phyloP scores from a whole-genome alignment of 2,888 invertebrate genomes.

The Rutpela maculata region DNA sequence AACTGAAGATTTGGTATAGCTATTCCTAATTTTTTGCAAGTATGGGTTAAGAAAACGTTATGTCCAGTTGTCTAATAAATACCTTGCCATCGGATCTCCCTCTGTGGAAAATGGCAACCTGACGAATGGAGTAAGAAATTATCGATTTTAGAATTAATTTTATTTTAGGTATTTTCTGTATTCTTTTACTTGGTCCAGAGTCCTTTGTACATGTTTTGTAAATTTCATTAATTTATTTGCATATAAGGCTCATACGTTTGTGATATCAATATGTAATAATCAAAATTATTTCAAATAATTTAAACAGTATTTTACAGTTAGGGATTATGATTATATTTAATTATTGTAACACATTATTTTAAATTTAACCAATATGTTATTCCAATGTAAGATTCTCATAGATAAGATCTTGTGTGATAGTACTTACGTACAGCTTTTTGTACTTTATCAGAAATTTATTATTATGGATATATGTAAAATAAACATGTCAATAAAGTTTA shows the following conservation, averaged over 20 bases:
- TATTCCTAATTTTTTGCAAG: too few relatives aligned
- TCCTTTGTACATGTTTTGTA: constrained; percentile 36
- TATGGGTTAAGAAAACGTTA: too few relatives aligned
- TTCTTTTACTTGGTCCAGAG: constrained; percentile 24
- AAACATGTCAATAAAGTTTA: constrained; percentile 62
- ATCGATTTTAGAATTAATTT: background rate
- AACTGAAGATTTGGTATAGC: too few relatives aligned
- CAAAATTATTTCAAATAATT: constrained; percentile 54
- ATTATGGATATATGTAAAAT: constrained; percentile 59
- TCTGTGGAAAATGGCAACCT: too few relatives aligned
- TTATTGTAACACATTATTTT: constrained; percentile 49
- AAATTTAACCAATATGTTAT: constrained; percentile 42
- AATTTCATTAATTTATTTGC: constrained; percentile 40
- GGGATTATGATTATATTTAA: constrained; percentile 56
- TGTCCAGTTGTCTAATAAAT: too few relatives aligned
- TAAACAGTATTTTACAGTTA: constrained; percentile 60
- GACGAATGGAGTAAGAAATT: background rate
- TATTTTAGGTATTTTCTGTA: constrained; percentile 3
- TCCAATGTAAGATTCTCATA: constrained; percentile 46
- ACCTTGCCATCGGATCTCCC: too few relatives aligned
- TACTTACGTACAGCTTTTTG: constrained; percentile 66
- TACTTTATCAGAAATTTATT: constrained; percentile 65
- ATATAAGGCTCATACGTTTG: constrained; percentile 54
- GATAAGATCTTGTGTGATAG: constrained; percentile 64
- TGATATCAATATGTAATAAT: constrained; percentile 53